These are phyloP conservation scores for Etia nguti DNA, from an alignment of 2,113 vertebrate genomes.

Conservation along the genomic window DNA sequence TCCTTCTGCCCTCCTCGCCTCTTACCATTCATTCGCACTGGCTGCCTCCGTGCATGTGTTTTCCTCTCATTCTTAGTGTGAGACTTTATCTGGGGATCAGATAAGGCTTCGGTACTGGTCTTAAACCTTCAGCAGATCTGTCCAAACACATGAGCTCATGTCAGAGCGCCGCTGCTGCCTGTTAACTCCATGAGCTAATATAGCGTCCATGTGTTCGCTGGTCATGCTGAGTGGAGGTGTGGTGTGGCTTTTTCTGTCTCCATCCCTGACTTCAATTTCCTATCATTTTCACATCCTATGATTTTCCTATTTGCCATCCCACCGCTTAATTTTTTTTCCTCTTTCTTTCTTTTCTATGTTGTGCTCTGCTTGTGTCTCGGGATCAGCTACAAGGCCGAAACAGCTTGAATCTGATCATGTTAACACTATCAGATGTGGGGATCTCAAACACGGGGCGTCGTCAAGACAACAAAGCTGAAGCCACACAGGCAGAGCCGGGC, in stretches of 20 bases:
- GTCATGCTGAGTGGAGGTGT: constrained; percentile 20
- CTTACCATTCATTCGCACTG: constrained; percentile 32
- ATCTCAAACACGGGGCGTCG: constrained; percentile 55
- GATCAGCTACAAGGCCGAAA: background rate
- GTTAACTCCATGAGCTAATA: constrained; percentile 65
- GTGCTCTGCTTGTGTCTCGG: background rate
- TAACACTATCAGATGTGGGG: constrained; percentile 49
- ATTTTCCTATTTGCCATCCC: background rate
- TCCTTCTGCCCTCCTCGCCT: background rate
- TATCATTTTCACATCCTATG: background rate
- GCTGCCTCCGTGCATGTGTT: constrained; percentile 41
- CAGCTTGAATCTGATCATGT: constrained; percentile 55
- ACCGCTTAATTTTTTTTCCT: background rate
- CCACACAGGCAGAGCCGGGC: constrained; percentile 54
- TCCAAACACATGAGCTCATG: constrained; percentile 73
- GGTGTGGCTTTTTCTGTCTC: background rate
- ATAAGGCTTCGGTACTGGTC: constrained; percentile 63
- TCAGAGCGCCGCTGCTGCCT: constrained; percentile 54
- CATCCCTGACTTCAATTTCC: constrained; percentile 12
- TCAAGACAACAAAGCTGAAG: constrained; percentile 53
- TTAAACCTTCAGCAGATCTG: constrained; percentile 68
- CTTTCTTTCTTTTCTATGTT: background rate
- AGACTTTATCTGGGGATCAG: constrained; percentile 64
- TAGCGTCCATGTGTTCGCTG: constrained; percentile 52
- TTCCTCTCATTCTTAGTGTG: constrained; percentile 53